phyloP scores from a whole-genome alignment of 2,113 vertebrate species.

The Myrmecobius fasciatus region DNA sequence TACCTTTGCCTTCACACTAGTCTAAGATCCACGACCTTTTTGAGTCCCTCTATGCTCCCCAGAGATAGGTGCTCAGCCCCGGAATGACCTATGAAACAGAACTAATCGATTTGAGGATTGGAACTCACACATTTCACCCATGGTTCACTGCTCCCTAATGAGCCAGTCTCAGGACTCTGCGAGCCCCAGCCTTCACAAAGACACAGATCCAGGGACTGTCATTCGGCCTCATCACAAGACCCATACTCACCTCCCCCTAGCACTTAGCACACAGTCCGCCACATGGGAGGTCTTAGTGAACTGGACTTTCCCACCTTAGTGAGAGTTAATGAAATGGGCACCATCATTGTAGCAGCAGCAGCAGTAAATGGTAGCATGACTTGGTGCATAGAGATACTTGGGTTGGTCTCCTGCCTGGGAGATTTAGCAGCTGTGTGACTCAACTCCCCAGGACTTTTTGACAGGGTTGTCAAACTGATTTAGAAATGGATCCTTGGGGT shows the following conservation, averaged over 20 bases:
- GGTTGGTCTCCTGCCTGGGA: background rate
- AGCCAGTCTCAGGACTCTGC: background rate
- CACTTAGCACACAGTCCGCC: background rate
- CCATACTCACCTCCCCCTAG: background rate
- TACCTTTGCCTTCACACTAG: background rate
- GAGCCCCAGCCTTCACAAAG: background rate
- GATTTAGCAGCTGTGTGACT: background rate
- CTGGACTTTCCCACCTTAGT: background rate
- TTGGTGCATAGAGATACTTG: background rate
- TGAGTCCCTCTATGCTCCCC: background rate
- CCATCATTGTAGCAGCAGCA: background rate
- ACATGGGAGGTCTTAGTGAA: background rate
- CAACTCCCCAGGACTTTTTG: background rate
- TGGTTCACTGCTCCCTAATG: background rate
- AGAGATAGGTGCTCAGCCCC: background rate
- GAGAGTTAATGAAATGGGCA: background rate
- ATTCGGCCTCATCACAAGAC: background rate
- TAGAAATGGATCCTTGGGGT: background rate
- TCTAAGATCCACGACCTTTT: background rate
- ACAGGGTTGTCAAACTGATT: background rate
- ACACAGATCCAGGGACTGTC: background rate
- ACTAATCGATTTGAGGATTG: background rate
- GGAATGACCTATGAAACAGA: background rate
- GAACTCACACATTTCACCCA: background rate
- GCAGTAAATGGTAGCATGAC: background rate